Evolutionary conservation across 2,797 vertebrate genomes (phyloP), one percentile per base, ranked within the genome.

Genomic region (Thripadectes ignobilis): DNA sequence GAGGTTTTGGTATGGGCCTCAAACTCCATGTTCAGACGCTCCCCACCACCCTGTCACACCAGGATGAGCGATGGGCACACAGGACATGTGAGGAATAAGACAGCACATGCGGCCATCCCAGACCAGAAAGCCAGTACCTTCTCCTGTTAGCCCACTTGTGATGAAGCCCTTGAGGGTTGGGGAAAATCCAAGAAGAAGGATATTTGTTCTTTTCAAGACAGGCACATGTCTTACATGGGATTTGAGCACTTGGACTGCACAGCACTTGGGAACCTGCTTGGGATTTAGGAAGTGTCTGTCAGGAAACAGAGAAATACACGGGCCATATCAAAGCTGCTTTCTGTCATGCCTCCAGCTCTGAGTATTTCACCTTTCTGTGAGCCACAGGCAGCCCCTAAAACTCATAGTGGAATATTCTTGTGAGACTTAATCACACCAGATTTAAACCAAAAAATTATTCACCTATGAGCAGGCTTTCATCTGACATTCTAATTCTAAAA

Each of bases 81-180:
- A 6, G 43, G 27, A 72, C 45, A 26, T 1, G 0, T 0, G 0
- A 79, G 36, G 27, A 82, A 20, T 15, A 19, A 41, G 48, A 46
- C 14, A 55, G 48, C 43, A 45, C 0, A 0, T 2, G 10, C n/a
- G 65, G 43, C 20, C 6, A 2, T 10, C 3, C 32, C 48, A 55
- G 51, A n/a, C 8, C 43, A 46, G 22, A 57, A 62, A 88, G 11
- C 12, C 39, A 58, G 7, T 7, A 20, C 49, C 34, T 80, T 36
- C 39, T 38, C 55, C 14, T 2, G 1, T 51, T n/a, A 27, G 10
- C 14, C 41, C 0, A 0, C 13, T 38, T 62, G 27, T 58, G 16
- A 57, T 13, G 12, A 83, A 84, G 45, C 6, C 18, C 32, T 49
- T 38, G 12, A 62, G 1, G 4, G 18, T 12, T 17, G 29, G 19